Evolutionary conservation across 2,888 invertebrate species (phyloP).

Genomic region (Trimorus sp.): DNA sequence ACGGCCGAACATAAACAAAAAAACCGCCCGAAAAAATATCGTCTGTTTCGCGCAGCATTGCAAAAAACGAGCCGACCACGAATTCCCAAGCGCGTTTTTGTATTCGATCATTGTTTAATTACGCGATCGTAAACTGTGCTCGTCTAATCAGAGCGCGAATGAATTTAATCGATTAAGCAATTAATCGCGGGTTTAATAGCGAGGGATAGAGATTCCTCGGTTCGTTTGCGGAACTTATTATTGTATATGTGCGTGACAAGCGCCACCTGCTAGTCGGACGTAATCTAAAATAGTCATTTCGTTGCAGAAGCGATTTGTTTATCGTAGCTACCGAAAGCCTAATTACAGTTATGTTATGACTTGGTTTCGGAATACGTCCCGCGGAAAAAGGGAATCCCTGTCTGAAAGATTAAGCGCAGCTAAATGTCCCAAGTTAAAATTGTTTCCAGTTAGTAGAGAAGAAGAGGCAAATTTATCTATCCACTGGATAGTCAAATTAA

Average conservation of each 20-base stretch:
- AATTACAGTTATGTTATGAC: conserved; percentile 39
- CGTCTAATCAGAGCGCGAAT: conserved; percentile 5
- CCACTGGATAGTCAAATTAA: too few relatives aligned
- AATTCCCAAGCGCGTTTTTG: too few relatives aligned
- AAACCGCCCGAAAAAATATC: neutral
- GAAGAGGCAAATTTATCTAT: too few relatives aligned
- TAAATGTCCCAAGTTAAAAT: too few relatives aligned
- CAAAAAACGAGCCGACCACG: neutral
- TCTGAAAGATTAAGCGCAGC: neutral
- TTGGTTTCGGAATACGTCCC: too few relatives aligned
- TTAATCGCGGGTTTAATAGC: conserved; percentile 41
- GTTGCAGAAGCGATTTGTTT: conserved; percentile 41
- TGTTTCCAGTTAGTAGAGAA: too few relatives aligned
- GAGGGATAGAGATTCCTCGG: conserved; percentile 39
- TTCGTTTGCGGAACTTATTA: conserved; percentile 44
- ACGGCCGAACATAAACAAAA: neutral
- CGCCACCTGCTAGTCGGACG: conserved; percentile 32
- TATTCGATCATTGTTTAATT: neutral
- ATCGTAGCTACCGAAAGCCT: conserved; percentile 23
- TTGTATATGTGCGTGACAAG: conserved; percentile 48
- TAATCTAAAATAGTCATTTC: conserved; percentile 38
- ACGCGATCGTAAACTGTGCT: neutral
- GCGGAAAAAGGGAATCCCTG: neutral
- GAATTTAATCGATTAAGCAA: conserved; percentile 43
- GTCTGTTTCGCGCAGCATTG: neutral